Evolutionary conservation across 2,888 invertebrate species (phyloP).

Genomic region (Camptogramma bilineatum): DNA sequence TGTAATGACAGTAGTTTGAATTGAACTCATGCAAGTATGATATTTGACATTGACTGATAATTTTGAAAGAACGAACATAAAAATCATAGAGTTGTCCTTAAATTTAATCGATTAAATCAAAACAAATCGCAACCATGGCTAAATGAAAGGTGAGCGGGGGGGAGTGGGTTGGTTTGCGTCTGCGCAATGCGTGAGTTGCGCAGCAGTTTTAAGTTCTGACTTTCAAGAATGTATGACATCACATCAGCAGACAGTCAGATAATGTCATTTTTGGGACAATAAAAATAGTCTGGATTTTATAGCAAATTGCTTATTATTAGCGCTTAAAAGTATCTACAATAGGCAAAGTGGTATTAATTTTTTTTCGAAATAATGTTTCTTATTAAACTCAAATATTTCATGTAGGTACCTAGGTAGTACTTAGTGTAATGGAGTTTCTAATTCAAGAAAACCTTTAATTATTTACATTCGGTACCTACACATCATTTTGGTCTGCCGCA

Average conservation of each 20-base stretch:
- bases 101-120: not conserved
- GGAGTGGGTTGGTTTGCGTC: conserved; percentile 5
- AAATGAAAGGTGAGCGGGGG: not conserved
- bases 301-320: conserved; percentile 3
- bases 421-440: not conserved
- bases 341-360: too few species aligned
- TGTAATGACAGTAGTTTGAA: too few species aligned
- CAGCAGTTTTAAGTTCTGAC: conserved; percentile 1
- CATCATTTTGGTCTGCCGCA: not conserved
- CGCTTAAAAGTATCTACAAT: too few species aligned
- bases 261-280: conserved; percentile 23
- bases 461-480: not conserved
- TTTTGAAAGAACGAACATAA: not conserved
- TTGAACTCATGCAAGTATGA: too few species aligned
- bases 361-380: not conserved
- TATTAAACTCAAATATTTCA: not conserved
- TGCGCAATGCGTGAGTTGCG: conserved; percentile 34
- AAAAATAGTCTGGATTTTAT: conserved; percentile 24
- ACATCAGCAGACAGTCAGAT: conserved; percentile 4
- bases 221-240: conserved; percentile 11
- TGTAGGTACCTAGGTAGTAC: too few species aligned
- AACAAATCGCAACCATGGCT: not conserved
- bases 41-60: too few species aligned
- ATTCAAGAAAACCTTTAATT: not conserved
- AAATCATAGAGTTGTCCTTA: not conserved